Conservation (phyloP, 2,888 invertebrate genomes). For the Pseudanteris insignis region DNA sequence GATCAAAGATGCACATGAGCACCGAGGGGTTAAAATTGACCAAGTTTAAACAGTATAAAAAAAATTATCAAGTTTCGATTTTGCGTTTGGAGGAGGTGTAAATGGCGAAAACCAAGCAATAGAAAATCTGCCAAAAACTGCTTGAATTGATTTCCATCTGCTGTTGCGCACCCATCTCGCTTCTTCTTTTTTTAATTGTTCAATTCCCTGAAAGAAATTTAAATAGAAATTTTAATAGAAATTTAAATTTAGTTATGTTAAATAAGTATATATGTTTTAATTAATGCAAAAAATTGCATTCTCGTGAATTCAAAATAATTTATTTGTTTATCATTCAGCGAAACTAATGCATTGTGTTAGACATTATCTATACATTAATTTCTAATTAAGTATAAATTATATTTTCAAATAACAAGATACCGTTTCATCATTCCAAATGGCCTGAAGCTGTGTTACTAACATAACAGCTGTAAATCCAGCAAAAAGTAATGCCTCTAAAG, state of each 20-base stretch:
- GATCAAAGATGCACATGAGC: no score
- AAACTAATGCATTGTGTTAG: no score
- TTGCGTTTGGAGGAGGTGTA: conserved; percentile 80
- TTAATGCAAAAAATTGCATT: no score
- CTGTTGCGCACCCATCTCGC: conserved; percentile 92
- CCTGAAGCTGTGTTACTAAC: conserved; percentile 95
- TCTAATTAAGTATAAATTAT: neutral
- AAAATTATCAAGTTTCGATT: conserved; percentile 81
- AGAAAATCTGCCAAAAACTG: conserved; percentile 96
- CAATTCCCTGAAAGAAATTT: conserved; percentile 93
- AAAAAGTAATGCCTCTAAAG: conserved; percentile 94
- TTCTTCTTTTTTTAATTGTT: conserved; percentile 95
- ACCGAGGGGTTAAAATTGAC: no score
- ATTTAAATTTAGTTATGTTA: no score
- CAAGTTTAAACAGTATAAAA: conserved; percentile 82
- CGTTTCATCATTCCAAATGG: conserved; percentile 99
- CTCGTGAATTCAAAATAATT: no score
- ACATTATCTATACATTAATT: no score
- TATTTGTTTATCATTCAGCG: no score
- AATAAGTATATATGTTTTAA: no score
- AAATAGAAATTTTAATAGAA: no score
- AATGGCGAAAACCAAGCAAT: conserved; percentile 96
- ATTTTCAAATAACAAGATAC: conserved; percentile 67
- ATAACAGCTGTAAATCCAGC: conserved; percentile 98
- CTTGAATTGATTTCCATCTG: conserved; percentile 93